Base-by-base conservation (phyloP, 2,888 invertebrate genomes). In the Chorisops tibialis region DNA sequence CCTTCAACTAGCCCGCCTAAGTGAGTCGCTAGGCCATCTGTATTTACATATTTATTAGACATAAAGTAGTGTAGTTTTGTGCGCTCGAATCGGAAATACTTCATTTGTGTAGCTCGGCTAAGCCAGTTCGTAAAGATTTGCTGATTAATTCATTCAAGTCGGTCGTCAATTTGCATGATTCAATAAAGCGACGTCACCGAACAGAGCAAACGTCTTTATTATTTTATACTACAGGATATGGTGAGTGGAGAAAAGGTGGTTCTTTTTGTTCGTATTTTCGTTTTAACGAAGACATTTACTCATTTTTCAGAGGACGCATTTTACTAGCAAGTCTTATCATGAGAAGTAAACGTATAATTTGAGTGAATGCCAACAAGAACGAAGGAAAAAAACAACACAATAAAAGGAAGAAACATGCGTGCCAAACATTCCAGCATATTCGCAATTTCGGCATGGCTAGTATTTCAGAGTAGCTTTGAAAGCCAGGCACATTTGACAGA, bases 401-500 rank as follows among this genome's bases (percentile, higher is more conserved):
- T n/a, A n/a, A n/a, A n/a, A 52, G 38, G 52, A 52, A 38, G 18
- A 41, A 56, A 56, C 14, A 56, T 56, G 56, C 45, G 30, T 30
- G 30, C 30, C 9, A 9, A 30, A 9, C 9, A 30, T 9, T 30
- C 5, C 9, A 30, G 9, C 30, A 9, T 30, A 30, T 30, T 30
- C 30, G 30, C 9, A 5, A 9, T 30, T 30, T 30, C 30, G 9
- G 30, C 30, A 30, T 30, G 30, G 43, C 30, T 56, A 30, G 14
- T 56, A 45, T 12, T 56, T 11, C 30, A 43, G 16, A 30, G 45
- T 56, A 56, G 45, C 56, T 35, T 30, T 45, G 45, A 19, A 43
- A 45, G 56, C 45, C 43, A 30, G 18, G 56, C 56, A 45, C 56
- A 56, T 19, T 43, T 56, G 56, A 56, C 56, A 24, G 22, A 56